These are phyloP conservation scores for Phenganax stokvisi DNA, from an alignment of 92 coral and sea anemone genomes.

Conservation along the genomic window DNA sequence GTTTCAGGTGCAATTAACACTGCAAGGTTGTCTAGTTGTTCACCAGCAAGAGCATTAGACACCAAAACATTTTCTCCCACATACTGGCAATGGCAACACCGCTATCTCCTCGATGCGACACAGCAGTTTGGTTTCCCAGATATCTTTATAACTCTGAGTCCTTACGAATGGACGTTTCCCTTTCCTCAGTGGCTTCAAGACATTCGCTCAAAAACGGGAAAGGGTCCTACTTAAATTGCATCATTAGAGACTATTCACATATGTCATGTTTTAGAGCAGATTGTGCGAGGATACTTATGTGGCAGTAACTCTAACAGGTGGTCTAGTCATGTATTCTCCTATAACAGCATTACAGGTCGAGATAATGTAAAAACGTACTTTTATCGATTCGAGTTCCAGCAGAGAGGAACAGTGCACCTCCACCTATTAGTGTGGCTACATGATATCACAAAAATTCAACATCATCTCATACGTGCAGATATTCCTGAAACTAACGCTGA, in stretches of 20 bases:
- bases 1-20: slow-evolving; percentile 35
- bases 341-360: background rate
- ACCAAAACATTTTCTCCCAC: slow-evolving; percentile 27
- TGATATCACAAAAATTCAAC: background rate
- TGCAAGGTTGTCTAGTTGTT: slow-evolving; percentile 2
- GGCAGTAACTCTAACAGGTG: slow-evolving; percentile 18
- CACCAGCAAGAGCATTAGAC: slow-evolving; percentile 27
- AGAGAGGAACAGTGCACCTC: slow-evolving; percentile 31
- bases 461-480: background rate
- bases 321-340: slow-evolving; percentile 7
- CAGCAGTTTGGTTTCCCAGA: slow-evolving; percentile 27
- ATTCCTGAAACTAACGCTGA: background rate
- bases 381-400: slow-evolving; percentile 33
- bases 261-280: slow-evolving; percentile 7
- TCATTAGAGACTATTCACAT: background rate
- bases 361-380: slow-evolving; percentile 25
- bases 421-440: slow-evolving; percentile 27
- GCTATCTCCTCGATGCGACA: slow-evolving; percentile 19
- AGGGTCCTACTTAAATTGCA: slow-evolving; percentile 15
- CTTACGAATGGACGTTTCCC: too few species aligned
- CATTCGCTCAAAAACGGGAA: background rate
- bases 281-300: slow-evolving; percentile 26
- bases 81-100: slow-evolving; percentile 32
- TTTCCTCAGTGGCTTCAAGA: slow-evolving; percentile 18
- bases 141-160: slow-evolving; percentile 17